phyloP scores from a whole-genome alignment of 2,797 vertebrate genomes.

The Phrynocephalus forsythii region DNA sequence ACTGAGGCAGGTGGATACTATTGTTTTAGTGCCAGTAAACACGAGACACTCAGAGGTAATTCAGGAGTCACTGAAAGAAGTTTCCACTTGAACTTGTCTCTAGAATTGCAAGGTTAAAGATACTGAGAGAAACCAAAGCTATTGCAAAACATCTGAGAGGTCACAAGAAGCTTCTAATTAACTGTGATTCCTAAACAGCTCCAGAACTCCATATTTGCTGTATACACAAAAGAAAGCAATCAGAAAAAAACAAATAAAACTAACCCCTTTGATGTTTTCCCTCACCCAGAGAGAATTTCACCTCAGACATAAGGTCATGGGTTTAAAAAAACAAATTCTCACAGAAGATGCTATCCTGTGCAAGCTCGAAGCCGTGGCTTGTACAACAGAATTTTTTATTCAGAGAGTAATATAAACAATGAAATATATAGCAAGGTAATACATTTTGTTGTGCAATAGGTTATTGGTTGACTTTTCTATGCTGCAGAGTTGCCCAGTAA shows the following conservation, averaged over 20 bases:
- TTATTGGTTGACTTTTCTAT: neutral
- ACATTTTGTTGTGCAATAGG: neutral
- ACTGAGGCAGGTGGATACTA: neutral
- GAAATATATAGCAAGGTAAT: neutral
- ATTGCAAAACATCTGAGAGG: neutral
- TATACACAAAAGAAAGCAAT: neutral
- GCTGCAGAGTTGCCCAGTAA: neutral
- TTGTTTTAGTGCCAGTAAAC: neutral
- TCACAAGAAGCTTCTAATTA: neutral
- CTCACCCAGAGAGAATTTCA: neutral
- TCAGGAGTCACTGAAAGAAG: too few relatives aligned
- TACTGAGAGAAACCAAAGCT: neutral
- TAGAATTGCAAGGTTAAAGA: too few relatives aligned
- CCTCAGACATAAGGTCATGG: neutral
- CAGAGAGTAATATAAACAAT: neutral
- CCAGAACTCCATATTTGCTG: neutral
- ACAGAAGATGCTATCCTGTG: neutral
- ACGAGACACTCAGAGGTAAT: neutral
- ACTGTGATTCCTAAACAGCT: neutral
- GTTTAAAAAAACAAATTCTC: neutral
- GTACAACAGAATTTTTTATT: neutral
- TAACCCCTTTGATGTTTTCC: neutral
- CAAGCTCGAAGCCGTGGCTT: neutral
- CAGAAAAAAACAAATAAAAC: neutral
- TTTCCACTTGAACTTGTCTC: neutral